Evolutionary conservation across 2,113 vertebrate species (phyloP).

Genomic region (Hassar affinis): DNA sequence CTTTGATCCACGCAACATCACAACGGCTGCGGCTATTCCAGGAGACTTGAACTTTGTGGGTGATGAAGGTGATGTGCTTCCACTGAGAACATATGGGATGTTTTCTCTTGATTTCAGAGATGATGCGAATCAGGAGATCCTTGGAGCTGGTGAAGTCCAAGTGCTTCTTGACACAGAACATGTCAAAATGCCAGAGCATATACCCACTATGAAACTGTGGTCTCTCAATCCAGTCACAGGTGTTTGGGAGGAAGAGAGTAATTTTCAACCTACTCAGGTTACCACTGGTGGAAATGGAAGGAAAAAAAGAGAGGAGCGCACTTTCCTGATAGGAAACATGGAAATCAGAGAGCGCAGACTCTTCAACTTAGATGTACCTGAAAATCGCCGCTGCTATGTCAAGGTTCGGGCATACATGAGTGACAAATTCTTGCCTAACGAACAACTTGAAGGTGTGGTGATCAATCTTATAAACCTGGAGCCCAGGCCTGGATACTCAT

Average conservation of each 20-base stretch:
- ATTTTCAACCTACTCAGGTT: conserved; percentile 67
- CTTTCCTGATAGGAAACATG: conserved; percentile 90
- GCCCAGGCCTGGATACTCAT: conserved; percentile 83
- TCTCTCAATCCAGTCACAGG: conserved; percentile 87
- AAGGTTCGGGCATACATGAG: conserved; percentile 93
- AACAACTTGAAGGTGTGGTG: conserved; percentile 92
- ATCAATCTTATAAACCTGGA: conserved; percentile 89
- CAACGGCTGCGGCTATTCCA: conserved; percentile 77
- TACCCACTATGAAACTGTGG: conserved; percentile 89
- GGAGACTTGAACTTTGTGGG: conserved; percentile 88
- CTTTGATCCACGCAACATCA: conserved; percentile 87
- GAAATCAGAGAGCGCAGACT: conserved; percentile 90
- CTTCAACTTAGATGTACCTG: conserved; percentile 95
- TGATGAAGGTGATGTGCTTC: conserved; percentile 82
- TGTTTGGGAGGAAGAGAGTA: conserved; percentile 89
- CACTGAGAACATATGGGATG: conserved; percentile 93
- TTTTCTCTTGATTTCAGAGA: conserved; percentile 90
- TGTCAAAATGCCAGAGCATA: conserved; percentile 85
- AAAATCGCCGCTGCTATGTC: conserved; percentile 93
- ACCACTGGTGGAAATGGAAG: conserved; percentile 58
- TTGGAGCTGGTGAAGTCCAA: conserved; percentile 78
- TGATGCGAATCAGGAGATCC: conserved; percentile 66
- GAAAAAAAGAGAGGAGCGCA: conserved; percentile 86
- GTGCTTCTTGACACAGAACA: conserved; percentile 84
- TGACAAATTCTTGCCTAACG: conserved; percentile 84